Evolutionary conservation across 1,140 invertebrate species (phyloP).

Genomic region (Caenorhabditis elegans): WBcel235 BX284603.4:8503501-8504000

Average conservation of each 20-base stretch:
- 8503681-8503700: constrained; percentile 31
- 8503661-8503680: constrained; percentile 33
- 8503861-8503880: not conserved
- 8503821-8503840: not conserved
- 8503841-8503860: not conserved
- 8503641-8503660: constrained; percentile 15
- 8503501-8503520: not conserved
- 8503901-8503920: not conserved
- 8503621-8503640: not conserved
- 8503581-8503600: not conserved
- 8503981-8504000: no score
- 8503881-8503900: not conserved
- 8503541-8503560: not conserved
- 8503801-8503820: not conserved
- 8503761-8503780: constrained; percentile 11
- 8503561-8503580: not conserved
- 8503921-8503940: not conserved
- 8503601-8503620: constrained; percentile 27
- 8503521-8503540: not conserved
- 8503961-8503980: no score
- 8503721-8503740: not conserved
- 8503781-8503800: not conserved
- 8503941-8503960: no score
- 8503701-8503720: not conserved
- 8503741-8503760: constrained; percentile 11